A percentile compares a stretch with the other conserved stretches of the same genome.
Conservation (phyloP, 2,113 vertebrate genomes). For the Cebidichthys violaceus region DNA sequence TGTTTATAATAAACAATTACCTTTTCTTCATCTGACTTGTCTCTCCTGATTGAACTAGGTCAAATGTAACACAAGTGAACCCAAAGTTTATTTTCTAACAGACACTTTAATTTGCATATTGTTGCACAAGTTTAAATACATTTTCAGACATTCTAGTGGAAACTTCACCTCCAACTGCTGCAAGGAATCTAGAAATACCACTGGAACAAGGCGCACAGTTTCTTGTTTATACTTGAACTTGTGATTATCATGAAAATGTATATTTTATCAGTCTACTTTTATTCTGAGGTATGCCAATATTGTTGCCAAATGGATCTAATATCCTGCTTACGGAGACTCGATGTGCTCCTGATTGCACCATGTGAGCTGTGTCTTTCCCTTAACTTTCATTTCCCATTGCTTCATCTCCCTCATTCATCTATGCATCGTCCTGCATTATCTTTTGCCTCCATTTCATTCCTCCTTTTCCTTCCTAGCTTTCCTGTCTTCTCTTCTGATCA, state of each 20-base stretch:
- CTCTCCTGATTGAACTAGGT: no score
- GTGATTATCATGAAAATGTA: not conserved
- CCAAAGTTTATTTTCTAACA: not conserved
- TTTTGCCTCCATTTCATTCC: not conserved
- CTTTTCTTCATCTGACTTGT: not conserved
- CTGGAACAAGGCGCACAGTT: not conserved
- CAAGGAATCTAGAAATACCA: not conserved
- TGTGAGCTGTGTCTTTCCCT: not conserved
- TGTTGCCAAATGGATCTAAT: not conserved
- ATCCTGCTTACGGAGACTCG: not conserved
- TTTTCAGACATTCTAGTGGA: not conserved
- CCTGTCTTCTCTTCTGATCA: slow-evolving; percentile 19
- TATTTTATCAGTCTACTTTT: not conserved
- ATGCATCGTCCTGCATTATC: not conserved
- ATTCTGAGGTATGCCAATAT: not conserved
- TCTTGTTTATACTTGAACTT: not conserved
- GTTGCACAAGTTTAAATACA: not conserved
- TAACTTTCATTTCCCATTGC: not conserved
- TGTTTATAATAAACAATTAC: no score
- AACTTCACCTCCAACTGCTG: not conserved
- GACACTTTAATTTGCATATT: not conserved
- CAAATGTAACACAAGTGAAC: no score
- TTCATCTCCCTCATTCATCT: not conserved
- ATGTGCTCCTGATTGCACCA: not conserved
- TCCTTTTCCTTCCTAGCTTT: not conserved